Conservation (phyloP, 2,797 vertebrate species). For the Malurus leucopterus region DNA sequence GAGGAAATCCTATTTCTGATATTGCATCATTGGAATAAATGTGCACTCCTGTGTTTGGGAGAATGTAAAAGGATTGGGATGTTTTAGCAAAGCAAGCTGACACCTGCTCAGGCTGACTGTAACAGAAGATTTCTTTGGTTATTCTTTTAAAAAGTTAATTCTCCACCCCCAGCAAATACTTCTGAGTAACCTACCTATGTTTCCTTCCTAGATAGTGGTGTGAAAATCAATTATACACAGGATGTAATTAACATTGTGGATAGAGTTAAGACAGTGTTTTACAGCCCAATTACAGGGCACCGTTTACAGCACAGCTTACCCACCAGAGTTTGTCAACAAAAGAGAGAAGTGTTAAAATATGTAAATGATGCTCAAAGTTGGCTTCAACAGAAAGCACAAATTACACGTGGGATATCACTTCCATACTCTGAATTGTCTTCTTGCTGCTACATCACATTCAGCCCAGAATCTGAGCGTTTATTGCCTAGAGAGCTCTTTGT, state of each 20-base stretch:
- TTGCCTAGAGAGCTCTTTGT: background rate
- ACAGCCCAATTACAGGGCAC: conserved; percentile 50
- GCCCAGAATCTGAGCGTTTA: background rate
- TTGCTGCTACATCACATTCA: background rate
- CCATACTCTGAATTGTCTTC: background rate
- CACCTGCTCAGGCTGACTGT: background rate
- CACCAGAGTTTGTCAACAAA: conserved; percentile 48
- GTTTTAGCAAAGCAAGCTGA: background rate
- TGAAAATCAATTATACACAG: conserved; percentile 55
- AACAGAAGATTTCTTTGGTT: background rate
- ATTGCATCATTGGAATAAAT: background rate
- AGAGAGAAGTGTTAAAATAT: conserved; percentile 34
- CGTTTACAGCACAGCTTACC: conserved; percentile 32
- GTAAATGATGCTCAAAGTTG: conserved; percentile 26
- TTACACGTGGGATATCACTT: background rate
- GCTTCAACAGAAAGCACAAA: background rate
- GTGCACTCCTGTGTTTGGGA: background rate
- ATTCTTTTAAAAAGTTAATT: background rate
- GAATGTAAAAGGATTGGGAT: background rate
- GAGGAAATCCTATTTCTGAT: background rate
- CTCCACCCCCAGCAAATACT: background rate
- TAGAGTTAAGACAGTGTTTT: conserved; percentile 44
- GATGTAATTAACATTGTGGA: conserved; percentile 60
- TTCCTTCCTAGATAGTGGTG: conserved; percentile 22
- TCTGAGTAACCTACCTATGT: background rate